Base-by-base conservation (phyloP, 2,113 vertebrate genomes). In the Apodemus speciosus region DNA sequence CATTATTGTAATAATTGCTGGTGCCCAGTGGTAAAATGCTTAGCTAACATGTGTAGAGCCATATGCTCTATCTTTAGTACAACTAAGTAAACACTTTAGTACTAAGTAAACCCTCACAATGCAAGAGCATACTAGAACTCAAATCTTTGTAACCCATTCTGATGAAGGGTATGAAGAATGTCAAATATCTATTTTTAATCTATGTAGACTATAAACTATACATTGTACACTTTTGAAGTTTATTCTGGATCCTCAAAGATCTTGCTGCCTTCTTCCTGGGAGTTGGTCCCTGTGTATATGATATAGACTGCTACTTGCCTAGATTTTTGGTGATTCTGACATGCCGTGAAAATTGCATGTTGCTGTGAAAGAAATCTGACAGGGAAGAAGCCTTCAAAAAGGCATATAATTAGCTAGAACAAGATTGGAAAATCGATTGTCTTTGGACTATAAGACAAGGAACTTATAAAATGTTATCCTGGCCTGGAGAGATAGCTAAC, bases 331-430 rank as follows among this genome's bases (percentile, higher is more conserved):
- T 87, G 27, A 84, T 25, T 84, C 76, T 23, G 66, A 32, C 49
- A 84, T 62, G n/a, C 64, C 21, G 10, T 88, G 83, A 14, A 75
- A 91, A 49, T 94, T 16, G 35, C 21, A 6, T 92, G 56, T 85
- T 92, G 15, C 69, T 94, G 38, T 90, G 85, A 89, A 51, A 46
- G 32, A 71, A 95, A 77, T 35, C 21, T 93, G 73, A 76, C 13
- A 76, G 11, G 4, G 35, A 3, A 79, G 7, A 84, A 51, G 4
- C 1, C 53, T 84, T 94, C 75, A 87, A 25, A 66, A 60, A 91
- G 18, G 18, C 51, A 89, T 92, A 72, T 38, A 64, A 94, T 80
- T 88, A 51, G 56, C n/a, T 49, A 51, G 40, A 81, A n/a, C 73
- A 69, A 83, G 13, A 58, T 77, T 86, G 32, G 30, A 83, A 86